Evolutionary conservation across 1,140 invertebrate species (phyloP).

Genomic region (Cyclargus thomasi): DNA sequence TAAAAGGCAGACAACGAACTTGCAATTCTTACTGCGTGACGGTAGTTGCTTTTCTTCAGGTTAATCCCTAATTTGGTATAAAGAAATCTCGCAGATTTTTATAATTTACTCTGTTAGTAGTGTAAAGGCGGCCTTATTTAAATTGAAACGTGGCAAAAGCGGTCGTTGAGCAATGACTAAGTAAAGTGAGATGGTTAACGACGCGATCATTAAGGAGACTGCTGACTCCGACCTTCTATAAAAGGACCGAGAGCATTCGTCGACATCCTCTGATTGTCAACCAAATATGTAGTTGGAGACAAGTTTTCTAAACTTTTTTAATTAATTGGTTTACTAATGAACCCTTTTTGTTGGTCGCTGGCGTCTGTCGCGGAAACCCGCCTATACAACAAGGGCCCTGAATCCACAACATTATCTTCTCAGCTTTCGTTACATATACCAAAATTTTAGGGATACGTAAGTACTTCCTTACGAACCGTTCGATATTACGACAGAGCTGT

Average conservation of each 20-base stretch:
- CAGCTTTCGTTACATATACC: not conserved
- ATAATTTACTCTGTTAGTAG: not conserved
- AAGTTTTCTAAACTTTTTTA: constrained; percentile 6
- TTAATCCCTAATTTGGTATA: too few relatives aligned
- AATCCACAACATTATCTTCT: too few relatives aligned
- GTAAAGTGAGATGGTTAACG: constrained; percentile 36
- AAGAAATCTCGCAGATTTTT: too few relatives aligned
- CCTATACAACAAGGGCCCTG: too few relatives aligned
- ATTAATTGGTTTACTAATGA: not conserved
- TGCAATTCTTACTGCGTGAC: too few relatives aligned
- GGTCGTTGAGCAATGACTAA: constrained; percentile 28
- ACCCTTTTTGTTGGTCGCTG: too few relatives aligned
- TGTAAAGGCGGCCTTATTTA: constrained; percentile 27
- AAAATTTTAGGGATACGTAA: not conserved
- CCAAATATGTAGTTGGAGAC: constrained; percentile 1
- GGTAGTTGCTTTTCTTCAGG: too few relatives aligned
- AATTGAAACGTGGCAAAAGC: constrained; percentile 38
- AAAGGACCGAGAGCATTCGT: constrained; percentile 39
- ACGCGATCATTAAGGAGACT: constrained; percentile 38
- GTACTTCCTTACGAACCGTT: not conserved
- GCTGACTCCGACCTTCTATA: constrained; percentile 38
- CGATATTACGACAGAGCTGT: constrained; percentile 21
- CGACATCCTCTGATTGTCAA: constrained; percentile 3
- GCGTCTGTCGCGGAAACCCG: too few relatives aligned
- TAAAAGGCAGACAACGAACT: too few relatives aligned